Percentiles rank a stretch among this genome's conserved stretches.
These are phyloP conservation scores for Ianthella basta DNA, from an alignment of 37 sponge, comb jelly and placozoan genomes.

Conservation along the genomic window DNA sequence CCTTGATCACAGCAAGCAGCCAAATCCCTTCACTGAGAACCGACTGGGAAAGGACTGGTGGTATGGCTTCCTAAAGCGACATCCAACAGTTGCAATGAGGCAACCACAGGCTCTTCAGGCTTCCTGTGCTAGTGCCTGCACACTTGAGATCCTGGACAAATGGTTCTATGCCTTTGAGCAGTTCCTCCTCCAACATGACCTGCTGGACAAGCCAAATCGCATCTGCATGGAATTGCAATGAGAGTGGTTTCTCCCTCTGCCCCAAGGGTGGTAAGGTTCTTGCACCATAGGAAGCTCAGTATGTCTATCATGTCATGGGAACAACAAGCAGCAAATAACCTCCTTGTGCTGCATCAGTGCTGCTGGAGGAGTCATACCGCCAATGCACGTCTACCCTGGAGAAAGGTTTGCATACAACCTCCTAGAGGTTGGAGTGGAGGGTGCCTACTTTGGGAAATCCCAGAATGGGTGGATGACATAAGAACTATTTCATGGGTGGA, in stretches of 20 bases:
- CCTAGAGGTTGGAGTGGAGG: constrained; percentile 34
- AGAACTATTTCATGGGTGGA: constrained; percentile 40
- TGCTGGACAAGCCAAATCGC: constrained; percentile 11
- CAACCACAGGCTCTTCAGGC: neutral
- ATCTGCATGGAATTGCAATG: constrained; percentile 49
- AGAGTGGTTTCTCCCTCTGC: constrained; percentile 42
- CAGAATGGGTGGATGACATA: constrained; percentile 44
- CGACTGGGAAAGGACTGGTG: constrained; percentile 44
- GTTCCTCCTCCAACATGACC: neutral
- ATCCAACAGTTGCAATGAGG: neutral
- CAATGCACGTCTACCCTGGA: constrained; percentile 51
- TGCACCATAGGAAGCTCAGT: neutral
- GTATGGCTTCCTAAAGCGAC: constrained; percentile 1
- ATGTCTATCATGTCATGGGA: constrained; percentile 18
- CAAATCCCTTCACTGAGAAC: constrained; percentile 43
- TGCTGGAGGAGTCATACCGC: constrained; percentile 33
- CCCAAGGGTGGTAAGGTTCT: constrained; percentile 33
- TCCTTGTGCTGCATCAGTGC: constrained; percentile 28
- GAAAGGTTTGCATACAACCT: constrained; percentile 35
- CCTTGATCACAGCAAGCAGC: constrained; percentile 28
- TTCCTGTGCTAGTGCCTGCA: constrained; percentile 13
- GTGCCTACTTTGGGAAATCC: constrained; percentile 51
- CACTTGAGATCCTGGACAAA: neutral
- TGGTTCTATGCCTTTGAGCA: constrained; percentile 27
- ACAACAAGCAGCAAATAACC: constrained; percentile 37